phyloP scores from a whole-genome alignment of 37 sponge, comb jelly and placozoan species.

The Chondrilla cf. caribensis region DNA sequence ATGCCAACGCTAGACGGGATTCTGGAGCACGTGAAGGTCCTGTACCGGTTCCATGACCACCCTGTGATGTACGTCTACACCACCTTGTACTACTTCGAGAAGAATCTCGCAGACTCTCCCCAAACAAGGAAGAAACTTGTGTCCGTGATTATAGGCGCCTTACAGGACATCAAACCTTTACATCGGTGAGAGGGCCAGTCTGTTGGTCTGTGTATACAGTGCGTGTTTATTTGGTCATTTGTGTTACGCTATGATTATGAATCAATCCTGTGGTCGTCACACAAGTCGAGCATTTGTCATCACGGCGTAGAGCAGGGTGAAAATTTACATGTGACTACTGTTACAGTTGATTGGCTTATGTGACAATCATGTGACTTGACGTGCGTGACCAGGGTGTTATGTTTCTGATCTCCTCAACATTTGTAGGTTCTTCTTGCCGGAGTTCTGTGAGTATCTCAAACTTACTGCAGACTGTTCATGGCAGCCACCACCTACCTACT shows the following conservation, averaged over 20 bases:
- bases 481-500: constrained; percentile 47
- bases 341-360: too few relatives aligned
- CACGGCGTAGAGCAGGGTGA: too few relatives aligned
- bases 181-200: too few relatives aligned
- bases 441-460: constrained; percentile 44
- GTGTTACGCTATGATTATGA: not conserved
- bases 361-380: too few relatives aligned
- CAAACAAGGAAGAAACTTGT: constrained; percentile 58
- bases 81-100: constrained; percentile 78
- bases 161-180: not conserved
- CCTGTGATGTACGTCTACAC: constrained; percentile 73
- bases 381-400: too few relatives aligned
- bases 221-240: not conserved
- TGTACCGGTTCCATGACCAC: constrained; percentile 78
- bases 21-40: constrained; percentile 45
- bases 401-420: too few relatives aligned
- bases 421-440: constrained; percentile 50
- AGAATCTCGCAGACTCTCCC: constrained; percentile 37
- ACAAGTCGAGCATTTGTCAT: too few relatives aligned
- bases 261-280: too few relatives aligned
- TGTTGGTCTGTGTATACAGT: too few relatives aligned
- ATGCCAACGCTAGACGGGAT: constrained; percentile 37
- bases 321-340: too few relatives aligned
- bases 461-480: constrained; percentile 3
- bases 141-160: constrained; percentile 43